Percentiles rank a stretch among this genome's conserved stretches.
Conservation (phyloP, 2,888 invertebrate genomes). For the Clivina fossor region DNA sequence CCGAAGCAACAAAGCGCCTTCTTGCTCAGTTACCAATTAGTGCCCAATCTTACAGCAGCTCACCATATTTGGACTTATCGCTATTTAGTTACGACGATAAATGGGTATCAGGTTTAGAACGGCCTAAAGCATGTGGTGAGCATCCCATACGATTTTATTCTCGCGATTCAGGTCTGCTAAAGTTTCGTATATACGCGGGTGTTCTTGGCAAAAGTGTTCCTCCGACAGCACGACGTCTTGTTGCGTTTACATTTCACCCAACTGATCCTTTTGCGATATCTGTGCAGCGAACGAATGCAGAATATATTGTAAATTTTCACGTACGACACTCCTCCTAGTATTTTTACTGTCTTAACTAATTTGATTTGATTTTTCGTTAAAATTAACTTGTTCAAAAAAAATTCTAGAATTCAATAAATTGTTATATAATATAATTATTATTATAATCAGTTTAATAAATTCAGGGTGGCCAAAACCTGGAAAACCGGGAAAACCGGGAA, state of each 20-base stretch:
- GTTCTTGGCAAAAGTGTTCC: slow-evolving; percentile 63
- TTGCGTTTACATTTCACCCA: slow-evolving; percentile 95
- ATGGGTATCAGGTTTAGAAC: slow-evolving; percentile 92
- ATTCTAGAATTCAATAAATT: no score
- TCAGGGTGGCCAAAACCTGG: no score
- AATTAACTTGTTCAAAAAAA: no score
- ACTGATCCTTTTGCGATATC: slow-evolving; percentile 95
- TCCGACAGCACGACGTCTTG: slow-evolving; percentile 73
- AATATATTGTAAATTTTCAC: slow-evolving; percentile 95
- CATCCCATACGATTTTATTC: slow-evolving; percentile 91
- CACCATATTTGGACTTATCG: slow-evolving; percentile 89
- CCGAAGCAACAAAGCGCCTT: slow-evolving; percentile 86
- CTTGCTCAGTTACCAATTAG: slow-evolving; percentile 91
- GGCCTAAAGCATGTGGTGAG: slow-evolving; percentile 91
- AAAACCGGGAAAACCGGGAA: no score
- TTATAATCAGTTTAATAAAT: no score
- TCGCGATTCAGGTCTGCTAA: slow-evolving; percentile 72
- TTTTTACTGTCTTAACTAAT: neutral
- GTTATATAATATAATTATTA: no score
- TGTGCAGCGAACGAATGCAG: slow-evolving; percentile 88
- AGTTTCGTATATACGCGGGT: slow-evolving; percentile 74
- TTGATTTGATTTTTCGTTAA: no score
- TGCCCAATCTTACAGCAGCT: slow-evolving; percentile 90
- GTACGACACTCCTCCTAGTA: slow-evolving; percentile 63
- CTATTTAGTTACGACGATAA: slow-evolving; percentile 95